Evolutionary conservation across 2,113 vertebrate genomes (phyloP), one percentile per base, ranked within the genome.

Genomic region (Plestiodon gilberti): DNA sequence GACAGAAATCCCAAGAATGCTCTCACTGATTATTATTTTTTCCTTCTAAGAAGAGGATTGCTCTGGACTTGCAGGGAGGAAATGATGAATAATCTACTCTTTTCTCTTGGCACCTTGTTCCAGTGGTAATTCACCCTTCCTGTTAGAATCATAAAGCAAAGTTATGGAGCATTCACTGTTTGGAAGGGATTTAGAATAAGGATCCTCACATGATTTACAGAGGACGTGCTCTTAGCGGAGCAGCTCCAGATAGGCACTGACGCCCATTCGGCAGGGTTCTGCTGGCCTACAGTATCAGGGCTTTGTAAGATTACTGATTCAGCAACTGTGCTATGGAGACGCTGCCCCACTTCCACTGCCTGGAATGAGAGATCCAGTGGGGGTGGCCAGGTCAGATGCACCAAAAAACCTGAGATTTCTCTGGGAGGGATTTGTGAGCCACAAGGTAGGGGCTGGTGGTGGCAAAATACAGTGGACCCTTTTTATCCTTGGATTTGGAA

Each of bases 61-160:
- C n/a, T 38, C 52, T 18, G 33, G 64, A n/a, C 48, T 33, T 81
- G 40, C 40, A 33, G 64, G 69, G 48, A 59, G 67, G 62, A 81
- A 62, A 71, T 83, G 67, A 83, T 73, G 69, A 73, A 73, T 73
- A 71, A 83, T 57, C 67, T 83, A 35, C 81, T 13, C 22, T 71
- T 83, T 71, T 38, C 52, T 17, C 57, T 57, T 59, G 81, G 69
- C 81, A 83, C 69, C 52, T 83, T 83, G 81, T 83, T 83, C 22
- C 81, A 59, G 81, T 71, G 81, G 67, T 73, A 83, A 71, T 71
- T 83, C 81, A 83, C 67, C 48, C 22, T 59, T 71, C 81, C 43
- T 71, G 67, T 59, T 73, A 59, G 52, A 61, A 73, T 28, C 69
- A 73, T 83, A 83, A 83, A 83, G 59, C 69, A 59, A 73, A 59